Percentiles rank a stretch among this genome's conserved stretches.
Evolutionary conservation across 92 coral and sea anemone species (phyloP).

Genomic region (Parazoanthus darwini): DNA sequence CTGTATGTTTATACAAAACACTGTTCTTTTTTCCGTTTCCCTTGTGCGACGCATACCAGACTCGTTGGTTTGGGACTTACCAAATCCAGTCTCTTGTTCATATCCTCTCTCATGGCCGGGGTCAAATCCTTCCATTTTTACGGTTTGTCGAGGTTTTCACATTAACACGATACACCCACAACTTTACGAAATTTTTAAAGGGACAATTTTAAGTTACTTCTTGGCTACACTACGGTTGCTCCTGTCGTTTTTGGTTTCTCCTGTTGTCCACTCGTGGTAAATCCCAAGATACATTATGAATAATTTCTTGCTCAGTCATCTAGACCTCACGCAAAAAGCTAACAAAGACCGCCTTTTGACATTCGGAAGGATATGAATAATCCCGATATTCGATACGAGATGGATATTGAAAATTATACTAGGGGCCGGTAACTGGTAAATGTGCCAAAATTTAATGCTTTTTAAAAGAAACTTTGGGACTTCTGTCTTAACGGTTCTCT

Average conservation of each 20-base stretch:
- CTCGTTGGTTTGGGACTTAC: not conserved
- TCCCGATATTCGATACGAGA: not conserved
- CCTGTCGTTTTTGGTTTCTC: not conserved
- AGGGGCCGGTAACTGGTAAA: not conserved
- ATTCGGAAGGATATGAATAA: conserved; percentile 30
- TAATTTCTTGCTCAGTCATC: not conserved
- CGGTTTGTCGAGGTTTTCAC: not conserved
- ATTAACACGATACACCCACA: not conserved
- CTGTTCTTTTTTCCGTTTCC: not conserved
- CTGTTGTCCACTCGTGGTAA: not conserved
- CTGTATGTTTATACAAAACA: not conserved
- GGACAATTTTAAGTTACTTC: not conserved
- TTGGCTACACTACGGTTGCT: not conserved
- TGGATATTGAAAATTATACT: not conserved
- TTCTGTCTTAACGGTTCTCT: not conserved
- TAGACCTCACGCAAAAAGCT: not conserved
- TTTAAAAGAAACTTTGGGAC: not conserved
- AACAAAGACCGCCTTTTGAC: conserved; percentile 20
- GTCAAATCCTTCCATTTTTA: not conserved
- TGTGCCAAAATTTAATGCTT: not conserved
- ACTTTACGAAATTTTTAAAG: not conserved
- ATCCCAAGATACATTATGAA: not conserved
- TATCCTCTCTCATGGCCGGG: not conserved
- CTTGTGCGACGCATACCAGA: not conserved
- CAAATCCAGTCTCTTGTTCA: not conserved